phyloP scores from a whole-genome alignment of 2,888 invertebrate species.

The Andrena fulva region DNA sequence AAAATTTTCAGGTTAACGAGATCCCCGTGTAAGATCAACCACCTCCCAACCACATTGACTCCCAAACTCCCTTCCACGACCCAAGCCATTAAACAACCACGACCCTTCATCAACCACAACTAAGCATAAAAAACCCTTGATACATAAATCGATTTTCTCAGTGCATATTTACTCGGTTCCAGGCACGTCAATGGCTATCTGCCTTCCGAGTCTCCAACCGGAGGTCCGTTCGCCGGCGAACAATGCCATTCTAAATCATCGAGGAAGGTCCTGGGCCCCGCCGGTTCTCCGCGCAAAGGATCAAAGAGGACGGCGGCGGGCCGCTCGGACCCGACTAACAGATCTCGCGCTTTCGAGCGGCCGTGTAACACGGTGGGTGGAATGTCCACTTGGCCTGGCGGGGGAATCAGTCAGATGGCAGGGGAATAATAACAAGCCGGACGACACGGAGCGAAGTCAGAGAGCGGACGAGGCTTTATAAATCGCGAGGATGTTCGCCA shows the following conservation, averaged over 20 bases:
- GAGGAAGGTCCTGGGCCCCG: neutral
- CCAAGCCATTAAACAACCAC: no score
- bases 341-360: constrained; percentile 27
- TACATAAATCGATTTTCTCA: neutral
- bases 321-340: neutral
- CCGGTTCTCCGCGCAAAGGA: neutral
- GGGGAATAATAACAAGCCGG: constrained; percentile 74
- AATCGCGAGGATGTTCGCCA: constrained; percentile 77
- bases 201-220: neutral
- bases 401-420: constrained; percentile 60
- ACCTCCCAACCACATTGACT: no score
- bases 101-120: no score
- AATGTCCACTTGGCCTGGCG: constrained; percentile 41
- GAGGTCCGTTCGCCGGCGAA: neutral
- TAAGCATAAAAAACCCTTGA: neutral
- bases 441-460: constrained; percentile 62
- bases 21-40: no score
- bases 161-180: neutral
- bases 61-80: neutral
- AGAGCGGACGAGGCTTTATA: constrained; percentile 75
- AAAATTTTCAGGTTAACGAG: no score
- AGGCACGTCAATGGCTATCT: neutral
- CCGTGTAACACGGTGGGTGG: constrained; percentile 51
- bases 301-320: neutral
- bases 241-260: constrained; percentile 24